These are phyloP conservation scores for Corbicula japonica DNA, from an alignment of 2,888 invertebrate species.

Conservation along the genomic window DNA sequence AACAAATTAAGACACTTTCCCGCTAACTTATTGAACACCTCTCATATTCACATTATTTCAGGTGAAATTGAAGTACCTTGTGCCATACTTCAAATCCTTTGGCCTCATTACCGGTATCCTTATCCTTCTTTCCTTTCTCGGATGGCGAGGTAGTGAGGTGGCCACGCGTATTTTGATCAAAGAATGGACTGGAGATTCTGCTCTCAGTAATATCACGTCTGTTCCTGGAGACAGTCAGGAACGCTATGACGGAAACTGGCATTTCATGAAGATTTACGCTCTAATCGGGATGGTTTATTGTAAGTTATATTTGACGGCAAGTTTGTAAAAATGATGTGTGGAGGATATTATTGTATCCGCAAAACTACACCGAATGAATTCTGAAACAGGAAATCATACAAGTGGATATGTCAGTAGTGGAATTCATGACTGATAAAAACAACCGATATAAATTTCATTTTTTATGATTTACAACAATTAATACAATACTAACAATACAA, in stretches of 20 bases:
- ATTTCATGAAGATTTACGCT: conserved; percentile 41
- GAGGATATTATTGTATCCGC: too few species aligned
- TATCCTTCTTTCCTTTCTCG: neutral
- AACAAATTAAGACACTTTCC: too few species aligned
- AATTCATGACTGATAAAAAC: too few species aligned
- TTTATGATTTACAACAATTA: too few species aligned
- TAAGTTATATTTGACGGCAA: too few species aligned
- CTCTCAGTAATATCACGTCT: conserved; percentile 28
- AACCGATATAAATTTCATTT: too few species aligned
- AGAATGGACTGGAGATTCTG: conserved; percentile 42
- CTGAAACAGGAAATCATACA: too few species aligned
- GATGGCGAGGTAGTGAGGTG: conserved; percentile 10
- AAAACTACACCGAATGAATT: too few species aligned
- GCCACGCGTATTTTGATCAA: conserved; percentile 10
- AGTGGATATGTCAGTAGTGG: too few species aligned
- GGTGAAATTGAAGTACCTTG: conserved; percentile 14
- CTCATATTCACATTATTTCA: neutral
- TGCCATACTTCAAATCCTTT: conserved; percentile 34
- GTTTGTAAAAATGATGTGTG: too few species aligned
- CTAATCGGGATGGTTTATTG: conserved; percentile 29
- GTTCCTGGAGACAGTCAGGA: conserved; percentile 34
- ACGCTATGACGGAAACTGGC: conserved; percentile 27
- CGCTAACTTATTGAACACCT: too few species aligned
- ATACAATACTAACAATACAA: too few species aligned
- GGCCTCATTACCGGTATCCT: neutral